Base-by-base conservation (phyloP, 1,140 invertebrate species). In the Gerris buenoi region DNA sequence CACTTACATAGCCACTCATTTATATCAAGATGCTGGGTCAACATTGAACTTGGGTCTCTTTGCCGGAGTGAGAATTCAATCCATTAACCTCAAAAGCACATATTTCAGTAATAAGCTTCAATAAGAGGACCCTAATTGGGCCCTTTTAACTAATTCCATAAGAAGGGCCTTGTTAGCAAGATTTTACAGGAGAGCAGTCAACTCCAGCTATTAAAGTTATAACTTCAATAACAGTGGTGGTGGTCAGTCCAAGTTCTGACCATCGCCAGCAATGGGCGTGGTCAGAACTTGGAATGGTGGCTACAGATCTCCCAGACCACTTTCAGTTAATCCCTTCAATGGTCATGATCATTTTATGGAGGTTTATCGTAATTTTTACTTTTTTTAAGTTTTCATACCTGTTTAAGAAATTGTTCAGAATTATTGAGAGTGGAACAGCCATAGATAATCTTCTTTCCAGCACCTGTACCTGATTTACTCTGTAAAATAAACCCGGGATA, bases 401-500 rank as follows among this genome's bases (percentile, higher is more conserved):
- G 95, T 78, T 91, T 90, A 56, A 97, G 79, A 79, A 98, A 97
- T 76, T 96, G 91, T 71, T 86, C 84, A 10, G 94, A 90, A 81
- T 94, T 98, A 65, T 88, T 88, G 65, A 98, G 80, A 63, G 95
- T 93, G 63, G 94, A 93, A 67, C 92, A 90, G 27, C 97, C 97
- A 77, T 99, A 99, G 28, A 95, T 89, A 62, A 98, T 88, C 75
- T 88, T 84, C 77, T 67, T 68, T 27, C 59, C 63, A 14, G 71
- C 60, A n/a, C 70, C 65, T 33, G 64, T 25, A 1, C 70, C 68
- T 61, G 71, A 68, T 65, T 71, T 72, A 66, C 68, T 71, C 70
- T 70, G 63, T 27, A 70, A 71, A 66, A 25, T 13, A 63, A 25
- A 66, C 63, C 25, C 27, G 46, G 2, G 26, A 63, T 65, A 18